Evolutionary conservation across 2,113 vertebrate species (phyloP).

Genomic region (pig (Sus scrofa)): DNA sequence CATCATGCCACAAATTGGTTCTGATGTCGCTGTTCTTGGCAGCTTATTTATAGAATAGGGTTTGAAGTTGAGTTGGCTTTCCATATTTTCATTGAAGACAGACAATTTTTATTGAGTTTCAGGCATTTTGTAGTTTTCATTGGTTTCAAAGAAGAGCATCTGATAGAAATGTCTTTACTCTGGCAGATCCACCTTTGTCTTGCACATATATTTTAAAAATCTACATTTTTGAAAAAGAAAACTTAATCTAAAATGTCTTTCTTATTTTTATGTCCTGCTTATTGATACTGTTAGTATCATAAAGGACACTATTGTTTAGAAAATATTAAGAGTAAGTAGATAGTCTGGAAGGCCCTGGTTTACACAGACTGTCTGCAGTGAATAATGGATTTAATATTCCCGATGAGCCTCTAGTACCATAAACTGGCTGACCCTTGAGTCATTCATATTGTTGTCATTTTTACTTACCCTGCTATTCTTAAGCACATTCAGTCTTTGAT

Average conservation of each 20-base stretch:
- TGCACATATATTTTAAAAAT: neutral
- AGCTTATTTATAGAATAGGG: neutral
- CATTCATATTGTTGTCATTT: constrained; percentile 77
- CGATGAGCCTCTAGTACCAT: constrained; percentile 68
- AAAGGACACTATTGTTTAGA: neutral
- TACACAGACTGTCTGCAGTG: constrained; percentile 79
- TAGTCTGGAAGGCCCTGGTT: constrained; percentile 46
- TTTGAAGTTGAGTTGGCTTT: constrained; percentile 6
- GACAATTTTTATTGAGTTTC: neutral
- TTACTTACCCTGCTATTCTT: constrained; percentile 76
- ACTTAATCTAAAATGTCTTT: neutral
- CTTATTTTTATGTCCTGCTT: neutral
- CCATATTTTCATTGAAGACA: neutral
- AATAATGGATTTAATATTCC: constrained; percentile 82
- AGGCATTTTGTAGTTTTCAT: neutral
- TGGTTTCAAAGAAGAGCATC: neutral
- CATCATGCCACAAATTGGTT: neutral
- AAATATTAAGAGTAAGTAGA: neutral
- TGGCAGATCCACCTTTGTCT: neutral
- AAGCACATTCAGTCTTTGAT: constrained; percentile 80
- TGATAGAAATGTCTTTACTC: neutral
- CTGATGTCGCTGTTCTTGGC: neutral
- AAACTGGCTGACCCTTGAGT: constrained; percentile 76
- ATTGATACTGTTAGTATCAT: neutral
- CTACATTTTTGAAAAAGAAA: neutral